These are phyloP conservation scores for Cataglyphis albicans DNA, from an alignment of 2,888 invertebrate species.

Conservation along the genomic window DNA sequence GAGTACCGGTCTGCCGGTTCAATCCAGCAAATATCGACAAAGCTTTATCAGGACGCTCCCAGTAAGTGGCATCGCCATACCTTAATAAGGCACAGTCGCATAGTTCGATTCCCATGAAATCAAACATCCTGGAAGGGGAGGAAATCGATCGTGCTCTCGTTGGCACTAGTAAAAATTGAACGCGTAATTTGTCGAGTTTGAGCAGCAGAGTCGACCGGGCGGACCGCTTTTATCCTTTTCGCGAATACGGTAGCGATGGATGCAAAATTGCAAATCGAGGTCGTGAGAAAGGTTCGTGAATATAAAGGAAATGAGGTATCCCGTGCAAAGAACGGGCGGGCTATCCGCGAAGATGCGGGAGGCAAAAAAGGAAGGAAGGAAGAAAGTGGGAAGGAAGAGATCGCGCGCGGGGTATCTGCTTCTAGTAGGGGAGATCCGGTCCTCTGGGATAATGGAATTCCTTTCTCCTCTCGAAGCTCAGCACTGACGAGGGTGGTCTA, in stretches of 20 bases:
- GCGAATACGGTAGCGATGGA: conserved; percentile 16
- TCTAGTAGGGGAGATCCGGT: conserved; percentile 54
- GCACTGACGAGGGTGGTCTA: conserved; percentile 43
- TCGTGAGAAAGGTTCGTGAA: conserved; percentile 72
- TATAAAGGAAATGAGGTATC: conserved; percentile 77
- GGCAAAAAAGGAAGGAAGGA: conserved; percentile 32
- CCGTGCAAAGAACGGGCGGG: conserved; percentile 61
- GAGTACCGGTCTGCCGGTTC: not conserved
- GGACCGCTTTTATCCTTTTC: conserved; percentile 32
- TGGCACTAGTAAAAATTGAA: conserved; percentile 15
- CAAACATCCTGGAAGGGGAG: conserved; percentile 36
- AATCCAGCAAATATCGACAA: conserved; percentile 14
- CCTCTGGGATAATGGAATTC: conserved; percentile 77
- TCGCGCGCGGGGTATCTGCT: conserved; percentile 47
- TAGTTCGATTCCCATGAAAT: conserved; percentile 32
- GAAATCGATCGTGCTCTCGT: conserved; percentile 34
- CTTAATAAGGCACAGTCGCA: conserved; percentile 6
- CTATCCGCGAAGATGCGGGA: conserved; percentile 57
- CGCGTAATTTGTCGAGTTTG: conserved; percentile 49
- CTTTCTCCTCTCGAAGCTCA: conserved; percentile 63
- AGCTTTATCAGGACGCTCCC: conserved; percentile 36
- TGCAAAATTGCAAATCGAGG: conserved; percentile 60
- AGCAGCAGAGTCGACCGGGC: conserved; percentile 6
- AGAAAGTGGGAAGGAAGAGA: not conserved
- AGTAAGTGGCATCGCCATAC: not conserved